These are phyloP conservation scores for Siniperca chuatsi DNA, from an alignment of 2,113 vertebrate genomes.

Conservation along the genomic window DNA sequence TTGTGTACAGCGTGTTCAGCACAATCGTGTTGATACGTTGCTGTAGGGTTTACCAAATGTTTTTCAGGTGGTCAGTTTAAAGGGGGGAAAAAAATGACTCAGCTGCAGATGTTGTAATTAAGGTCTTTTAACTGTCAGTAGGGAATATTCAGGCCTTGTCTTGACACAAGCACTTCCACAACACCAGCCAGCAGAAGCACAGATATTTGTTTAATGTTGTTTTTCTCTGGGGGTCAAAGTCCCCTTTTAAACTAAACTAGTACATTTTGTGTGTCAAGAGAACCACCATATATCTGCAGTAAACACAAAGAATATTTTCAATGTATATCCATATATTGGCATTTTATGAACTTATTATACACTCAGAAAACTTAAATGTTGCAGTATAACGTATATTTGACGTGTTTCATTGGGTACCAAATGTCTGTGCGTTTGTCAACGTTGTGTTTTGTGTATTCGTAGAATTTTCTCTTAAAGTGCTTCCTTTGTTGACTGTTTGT, in stretches of 20 bases:
- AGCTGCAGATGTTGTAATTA: slow-evolving; percentile 5
- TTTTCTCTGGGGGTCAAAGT: not conserved
- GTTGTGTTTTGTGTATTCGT: slow-evolving; percentile 14
- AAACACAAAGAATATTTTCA: slow-evolving; percentile 3
- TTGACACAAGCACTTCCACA: slow-evolving; percentile 3
- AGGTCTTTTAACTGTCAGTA: slow-evolving; percentile 3
- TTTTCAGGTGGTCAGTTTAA: not conserved
- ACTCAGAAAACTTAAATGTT: slow-evolving; percentile 43
- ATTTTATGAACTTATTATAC: not conserved
- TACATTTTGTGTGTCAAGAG: not conserved
- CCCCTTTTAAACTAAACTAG: slow-evolving; percentile 16
- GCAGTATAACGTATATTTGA: slow-evolving; percentile 3
- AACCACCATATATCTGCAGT: not conserved
- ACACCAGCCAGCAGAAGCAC: slow-evolving; percentile 27
- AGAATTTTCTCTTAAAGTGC: not conserved
- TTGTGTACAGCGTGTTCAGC: slow-evolving; percentile 16
- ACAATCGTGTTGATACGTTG: not conserved
- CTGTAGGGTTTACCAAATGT: slow-evolving; percentile 42
- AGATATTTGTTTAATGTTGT: slow-evolving; percentile 4
- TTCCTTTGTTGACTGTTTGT: slow-evolving; percentile 4
- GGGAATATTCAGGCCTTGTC: slow-evolving; percentile 9
- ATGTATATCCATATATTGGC: slow-evolving; percentile 2
- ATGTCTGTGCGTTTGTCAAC: slow-evolving; percentile 13
- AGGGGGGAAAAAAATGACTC: not conserved
- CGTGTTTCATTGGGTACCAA: slow-evolving; percentile 28